phyloP scores from a whole-genome alignment of 92 coral and sea anemone species.

The Paragorgia papillata region DNA sequence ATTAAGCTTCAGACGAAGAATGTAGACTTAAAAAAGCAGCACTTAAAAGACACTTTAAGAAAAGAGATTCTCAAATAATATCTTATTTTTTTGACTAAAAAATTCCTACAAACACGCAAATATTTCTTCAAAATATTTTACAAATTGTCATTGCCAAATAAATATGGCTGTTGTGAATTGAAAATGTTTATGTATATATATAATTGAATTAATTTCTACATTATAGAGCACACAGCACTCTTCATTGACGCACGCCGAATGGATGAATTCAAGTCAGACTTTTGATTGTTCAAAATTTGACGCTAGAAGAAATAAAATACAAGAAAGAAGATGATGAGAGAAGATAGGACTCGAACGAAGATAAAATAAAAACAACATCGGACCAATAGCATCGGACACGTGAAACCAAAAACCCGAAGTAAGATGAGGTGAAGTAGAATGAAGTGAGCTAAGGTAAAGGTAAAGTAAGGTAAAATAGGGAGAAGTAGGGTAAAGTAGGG shows the following conservation, averaged over 20 bases:
- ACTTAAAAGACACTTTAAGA: no score
- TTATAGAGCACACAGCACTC: conserved; percentile 33
- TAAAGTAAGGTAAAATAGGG: no score
- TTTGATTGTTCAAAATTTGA: conserved; percentile 16
- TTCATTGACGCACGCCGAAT: conserved; percentile 28
- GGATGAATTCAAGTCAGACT: conserved; percentile 8
- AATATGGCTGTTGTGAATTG: background rate
- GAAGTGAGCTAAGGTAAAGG: no score
- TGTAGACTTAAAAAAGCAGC: no score
- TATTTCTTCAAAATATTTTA: background rate
- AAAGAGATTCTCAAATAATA: background rate
- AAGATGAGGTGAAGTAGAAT: no score
- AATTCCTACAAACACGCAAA: background rate
- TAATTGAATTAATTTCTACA: conserved; percentile 15
- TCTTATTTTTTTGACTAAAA: background rate
- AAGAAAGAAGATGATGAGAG: background rate
- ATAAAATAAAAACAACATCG: background rate
- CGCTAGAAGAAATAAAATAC: conserved; percentile 19
- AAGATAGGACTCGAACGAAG: background rate
- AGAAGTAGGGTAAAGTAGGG: no score
- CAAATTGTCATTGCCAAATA: background rate
- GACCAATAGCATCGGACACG: background rate
- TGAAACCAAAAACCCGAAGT: no score
- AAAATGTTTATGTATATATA: background rate
- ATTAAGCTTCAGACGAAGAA: no score